Base-by-base conservation (phyloP, 2,888 invertebrate genomes). In the Lathronympha strigana region DNA sequence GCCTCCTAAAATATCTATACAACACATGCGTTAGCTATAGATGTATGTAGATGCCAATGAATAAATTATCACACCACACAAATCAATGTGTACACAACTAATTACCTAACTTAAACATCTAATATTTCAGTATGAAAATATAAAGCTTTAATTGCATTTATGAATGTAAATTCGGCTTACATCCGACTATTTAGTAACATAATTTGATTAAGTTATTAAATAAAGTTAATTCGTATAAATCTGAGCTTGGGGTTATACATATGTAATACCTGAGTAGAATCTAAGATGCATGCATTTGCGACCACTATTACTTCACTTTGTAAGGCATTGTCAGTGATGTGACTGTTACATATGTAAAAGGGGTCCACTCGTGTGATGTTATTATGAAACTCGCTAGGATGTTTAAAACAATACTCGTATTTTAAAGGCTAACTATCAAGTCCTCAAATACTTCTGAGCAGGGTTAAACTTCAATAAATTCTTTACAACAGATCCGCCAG, bases 1-100 rank as follows among this genome's bases (percentile, higher is more conserved):
- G 21, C 13, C 43, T 11, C 21, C 43, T 21, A 64, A 33, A 76
- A 77, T 73, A 72, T 69, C 57, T 67, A 74, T 58, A 75, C 55
- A 62, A 62, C 54, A 49, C 63, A 63, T 58, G 67, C 63, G 57
- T 49, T 38, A n/a, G 43, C 51, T 61, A 60, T 28, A 64, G 11
- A 60, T 51, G 47, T 49, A n/a, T 64, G 33, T 21, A 64, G 45
- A 47, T 53, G 47, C 45, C 47, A 53, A 60, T 50, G 47, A 63
- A 58, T 38, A 38, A 36, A 58, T 51, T 50, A 47, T 66, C 53
- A 66, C 53, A 61, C 45, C 28, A 61, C 60, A 60, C 17, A 31
- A 54, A 45, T 2, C 31, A 61, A 49, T 49, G 31, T 61, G 43
- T 53, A 31, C 36, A 55, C 4, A 31, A 47, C 6, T n/a, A n/a